Evolutionary conservation across 2,888 invertebrate species (phyloP), one percentile per base, ranked within the genome.

Genomic region (Exephanes ischioxanthus): DNA sequence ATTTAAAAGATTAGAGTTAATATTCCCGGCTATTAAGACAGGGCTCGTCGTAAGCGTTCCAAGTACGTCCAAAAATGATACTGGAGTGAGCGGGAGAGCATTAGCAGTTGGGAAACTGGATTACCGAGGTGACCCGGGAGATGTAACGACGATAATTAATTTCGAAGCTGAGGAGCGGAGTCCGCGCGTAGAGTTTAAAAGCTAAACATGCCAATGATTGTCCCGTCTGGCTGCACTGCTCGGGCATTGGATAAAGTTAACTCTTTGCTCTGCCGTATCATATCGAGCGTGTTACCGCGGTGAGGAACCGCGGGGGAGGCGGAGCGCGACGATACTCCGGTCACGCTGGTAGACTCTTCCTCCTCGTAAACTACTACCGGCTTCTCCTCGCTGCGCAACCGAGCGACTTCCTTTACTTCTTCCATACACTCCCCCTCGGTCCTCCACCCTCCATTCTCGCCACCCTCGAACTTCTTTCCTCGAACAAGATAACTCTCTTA

Each of bases 401-500:
- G 30, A 22, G 58, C 79, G 63, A 71, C 71, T 41, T 48, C 61
- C 61, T 22, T 26, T 61, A 22, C 26, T 73, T 53, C 45, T 33
- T 9, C 71, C 53, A 16, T 48, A 7, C 75, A 14, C 48, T 5
- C 72, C 19, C 41, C 45, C 45, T 1, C 51, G 30, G 16, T 68
- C 61, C 55, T 67, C 30, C 3, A 0, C 26, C 58, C 19, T 11
- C 26, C 58, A 3, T 58, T 58, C 33, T 41, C 45, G 51, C 61
- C 87, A 87, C 86, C 84, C 83, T 85, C 79, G 84, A 82, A 70
- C 76, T 78, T 81, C 86, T 86, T 87, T 88, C 85, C 87, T 72
- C 86, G 73, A 78, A 83, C 78, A 48, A 80, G 78, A 88, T 88
- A 90, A 90, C 90, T 90, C 90, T 89, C 89, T 90, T 90, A 90